A percentile compares a stretch with the other conserved stretches of the same genome.
Conservation (phyloP, 2,888 invertebrate genomes). For the Odontocolon sp. region DNA sequence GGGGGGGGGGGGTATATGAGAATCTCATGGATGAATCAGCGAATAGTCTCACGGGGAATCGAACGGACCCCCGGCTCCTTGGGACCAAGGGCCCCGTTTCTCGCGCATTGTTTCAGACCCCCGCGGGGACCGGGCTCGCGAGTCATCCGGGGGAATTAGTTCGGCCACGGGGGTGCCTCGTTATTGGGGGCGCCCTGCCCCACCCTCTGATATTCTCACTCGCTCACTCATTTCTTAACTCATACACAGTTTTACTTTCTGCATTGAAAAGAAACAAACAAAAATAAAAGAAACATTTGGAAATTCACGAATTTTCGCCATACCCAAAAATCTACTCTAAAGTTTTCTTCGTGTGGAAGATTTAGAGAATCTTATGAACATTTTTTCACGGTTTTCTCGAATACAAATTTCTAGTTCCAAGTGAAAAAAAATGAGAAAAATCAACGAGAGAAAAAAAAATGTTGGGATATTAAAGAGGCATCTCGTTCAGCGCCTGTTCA, state of each 20-base stretch:
- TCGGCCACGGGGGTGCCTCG: slow-evolving; percentile 80
- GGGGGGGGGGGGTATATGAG: slow-evolving; percentile 9
- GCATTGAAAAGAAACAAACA: too few relatives aligned
- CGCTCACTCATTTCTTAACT: slow-evolving; percentile 34
- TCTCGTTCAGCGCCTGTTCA: slow-evolving; percentile 54
- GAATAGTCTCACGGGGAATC: slow-evolving; percentile 60
- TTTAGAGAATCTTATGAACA: too few relatives aligned
- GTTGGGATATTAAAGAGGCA: slow-evolving; percentile 12
- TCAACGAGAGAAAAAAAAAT: slow-evolving; percentile 2
- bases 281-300: too few relatives aligned
- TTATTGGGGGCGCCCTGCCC: slow-evolving; percentile 73
- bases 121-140: slow-evolving; percentile 78
- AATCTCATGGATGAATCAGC: slow-evolving; percentile 66
- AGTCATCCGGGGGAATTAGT: slow-evolving; percentile 80
- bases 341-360: too few relatives aligned
- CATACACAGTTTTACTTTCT: slow-evolving; percentile 15
- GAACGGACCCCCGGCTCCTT: slow-evolving; percentile 47
- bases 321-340: too few relatives aligned
- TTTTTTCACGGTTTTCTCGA: too few relatives aligned
- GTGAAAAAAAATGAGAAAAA: too few relatives aligned
- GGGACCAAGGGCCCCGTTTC: slow-evolving; percentile 69
- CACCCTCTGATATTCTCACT: slow-evolving; percentile 51
- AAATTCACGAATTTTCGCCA: too few relatives aligned
- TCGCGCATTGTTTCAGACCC: slow-evolving; percentile 80
- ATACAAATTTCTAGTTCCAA: too few relatives aligned